These are phyloP conservation scores for Mimumesa dahlbomi DNA, from an alignment of 2,888 invertebrate species.

Conservation along the genomic window DNA sequence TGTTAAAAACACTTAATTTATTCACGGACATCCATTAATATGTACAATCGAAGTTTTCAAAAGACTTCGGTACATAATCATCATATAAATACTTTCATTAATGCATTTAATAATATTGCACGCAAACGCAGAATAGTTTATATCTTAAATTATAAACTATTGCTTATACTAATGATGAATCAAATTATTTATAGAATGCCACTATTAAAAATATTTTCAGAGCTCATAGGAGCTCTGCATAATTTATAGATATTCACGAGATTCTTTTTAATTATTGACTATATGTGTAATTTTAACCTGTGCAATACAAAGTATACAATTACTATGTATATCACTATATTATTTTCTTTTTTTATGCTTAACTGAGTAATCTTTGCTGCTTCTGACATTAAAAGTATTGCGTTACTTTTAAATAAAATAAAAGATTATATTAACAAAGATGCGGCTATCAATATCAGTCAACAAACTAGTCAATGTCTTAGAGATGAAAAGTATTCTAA, in stretches of 20 bases:
- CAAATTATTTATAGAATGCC: too few species aligned
- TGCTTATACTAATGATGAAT: conserved; percentile 9
- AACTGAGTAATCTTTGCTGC: too few species aligned
- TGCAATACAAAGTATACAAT: conserved; percentile 27
- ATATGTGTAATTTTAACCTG: conserved; percentile 19
- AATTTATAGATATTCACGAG: conserved; percentile 9
- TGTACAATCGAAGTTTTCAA: neutral
- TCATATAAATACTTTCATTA: conserved; percentile 20
- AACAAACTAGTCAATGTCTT: conserved; percentile 15
- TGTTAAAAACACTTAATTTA: conserved; percentile 21
- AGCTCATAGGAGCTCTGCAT: neutral
- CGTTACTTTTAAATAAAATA: too few species aligned
- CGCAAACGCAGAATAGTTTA: neutral
- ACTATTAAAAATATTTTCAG: conserved; percentile 5
- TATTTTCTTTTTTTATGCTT: conserved; percentile 15
- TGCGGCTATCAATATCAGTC: neutral
- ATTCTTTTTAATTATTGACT: neutral
- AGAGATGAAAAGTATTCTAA: neutral
- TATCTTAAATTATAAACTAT: conserved; percentile 7
- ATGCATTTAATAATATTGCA: conserved; percentile 8
- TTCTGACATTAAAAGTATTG: too few species aligned
- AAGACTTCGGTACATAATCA: conserved; percentile 18
- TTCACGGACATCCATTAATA: neutral
- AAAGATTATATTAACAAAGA: neutral
- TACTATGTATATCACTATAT: neutral